Evolutionary conservation across 2,797 vertebrate genomes (phyloP).

Genomic region (Oryzias dopingdopingensis): DNA sequence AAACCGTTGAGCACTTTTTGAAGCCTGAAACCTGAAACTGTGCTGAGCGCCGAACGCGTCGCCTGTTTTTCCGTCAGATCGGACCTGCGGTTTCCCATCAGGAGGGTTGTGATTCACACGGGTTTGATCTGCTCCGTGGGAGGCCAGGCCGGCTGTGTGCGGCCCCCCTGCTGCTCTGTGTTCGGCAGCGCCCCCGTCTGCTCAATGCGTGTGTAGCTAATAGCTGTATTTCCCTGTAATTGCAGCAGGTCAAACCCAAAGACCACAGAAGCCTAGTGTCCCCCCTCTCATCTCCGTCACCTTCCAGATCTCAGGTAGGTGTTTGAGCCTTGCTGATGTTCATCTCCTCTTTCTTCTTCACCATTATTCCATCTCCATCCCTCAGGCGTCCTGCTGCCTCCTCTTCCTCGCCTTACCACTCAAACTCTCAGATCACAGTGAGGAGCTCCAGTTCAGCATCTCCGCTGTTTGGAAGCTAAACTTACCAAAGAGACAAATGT

Average conservation of each 20-base stretch:
- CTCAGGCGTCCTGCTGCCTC: background rate
- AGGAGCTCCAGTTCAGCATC: too few species aligned
- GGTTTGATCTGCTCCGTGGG: slow-evolving; percentile 23
- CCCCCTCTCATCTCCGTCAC: slow-evolving; percentile 87
- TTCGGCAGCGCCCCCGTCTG: slow-evolving; percentile 25
- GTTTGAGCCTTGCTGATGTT: slow-evolving; percentile 51
- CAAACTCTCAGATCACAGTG: too few species aligned
- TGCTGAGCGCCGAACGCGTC: too few species aligned
- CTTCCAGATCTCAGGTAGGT: slow-evolving; percentile 92
- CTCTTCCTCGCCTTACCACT: background rate
- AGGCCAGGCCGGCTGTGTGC: background rate
- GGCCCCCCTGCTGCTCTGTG: slow-evolving; percentile 13
- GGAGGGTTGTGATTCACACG: background rate
- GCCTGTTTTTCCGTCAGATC: too few species aligned
- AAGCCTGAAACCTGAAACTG: too few species aligned
- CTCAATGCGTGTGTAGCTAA: slow-evolving; percentile 68
- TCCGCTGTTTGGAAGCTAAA: too few species aligned
- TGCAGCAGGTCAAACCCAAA: slow-evolving; percentile 87
- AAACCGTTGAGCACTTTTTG: too few species aligned
- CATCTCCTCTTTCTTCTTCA: background rate
- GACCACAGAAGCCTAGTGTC: slow-evolving; percentile 83
- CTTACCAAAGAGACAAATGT: too few species aligned
- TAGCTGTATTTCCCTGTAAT: slow-evolving; percentile 81
- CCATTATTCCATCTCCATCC: background rate
- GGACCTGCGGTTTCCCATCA: too few species aligned